Conservation (phyloP, 1,140 invertebrate species). For the Drosophila kikkawai region DNA sequence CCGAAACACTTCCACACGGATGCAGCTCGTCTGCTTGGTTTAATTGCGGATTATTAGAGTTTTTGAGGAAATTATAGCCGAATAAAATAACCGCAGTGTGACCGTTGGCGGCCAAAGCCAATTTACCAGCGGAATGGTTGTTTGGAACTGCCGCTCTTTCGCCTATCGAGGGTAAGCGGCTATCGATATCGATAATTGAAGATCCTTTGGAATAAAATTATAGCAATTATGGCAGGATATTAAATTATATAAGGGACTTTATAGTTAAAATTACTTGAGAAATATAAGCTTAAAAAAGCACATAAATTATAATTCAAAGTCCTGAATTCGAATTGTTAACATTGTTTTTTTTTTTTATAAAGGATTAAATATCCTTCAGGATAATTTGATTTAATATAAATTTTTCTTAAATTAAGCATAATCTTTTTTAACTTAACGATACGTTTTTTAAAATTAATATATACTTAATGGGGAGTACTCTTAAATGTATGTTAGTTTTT, state of each 20-base stretch:
- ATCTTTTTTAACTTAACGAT: background rate
- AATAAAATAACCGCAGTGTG: constrained; percentile 19
- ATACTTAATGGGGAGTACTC: too few relatives aligned
- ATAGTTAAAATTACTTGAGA: background rate
- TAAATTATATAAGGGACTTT: too few relatives aligned
- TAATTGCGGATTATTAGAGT: constrained; percentile 2
- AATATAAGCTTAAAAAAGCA: too few relatives aligned
- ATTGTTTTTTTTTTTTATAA: background rate
- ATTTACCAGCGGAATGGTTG: background rate
- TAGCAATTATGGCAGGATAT: background rate
- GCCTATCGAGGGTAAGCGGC: background rate
- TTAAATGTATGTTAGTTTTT: too few relatives aligned
- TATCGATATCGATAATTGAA: background rate
- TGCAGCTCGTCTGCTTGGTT: background rate
- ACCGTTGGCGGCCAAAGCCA: background rate
- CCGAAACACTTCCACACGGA: background rate
- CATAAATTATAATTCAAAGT: background rate
- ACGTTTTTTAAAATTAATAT: too few relatives aligned
- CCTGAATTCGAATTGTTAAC: background rate
- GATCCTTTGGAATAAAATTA: background rate
- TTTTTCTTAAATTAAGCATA: background rate
- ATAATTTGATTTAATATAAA: background rate
- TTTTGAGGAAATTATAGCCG: constrained; percentile 22
- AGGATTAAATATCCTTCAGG: background rate
- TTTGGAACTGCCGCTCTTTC: background rate